Base-by-base conservation (phyloP, 2,888 invertebrate genomes). In the Eueremaeus valkanovi region DNA sequence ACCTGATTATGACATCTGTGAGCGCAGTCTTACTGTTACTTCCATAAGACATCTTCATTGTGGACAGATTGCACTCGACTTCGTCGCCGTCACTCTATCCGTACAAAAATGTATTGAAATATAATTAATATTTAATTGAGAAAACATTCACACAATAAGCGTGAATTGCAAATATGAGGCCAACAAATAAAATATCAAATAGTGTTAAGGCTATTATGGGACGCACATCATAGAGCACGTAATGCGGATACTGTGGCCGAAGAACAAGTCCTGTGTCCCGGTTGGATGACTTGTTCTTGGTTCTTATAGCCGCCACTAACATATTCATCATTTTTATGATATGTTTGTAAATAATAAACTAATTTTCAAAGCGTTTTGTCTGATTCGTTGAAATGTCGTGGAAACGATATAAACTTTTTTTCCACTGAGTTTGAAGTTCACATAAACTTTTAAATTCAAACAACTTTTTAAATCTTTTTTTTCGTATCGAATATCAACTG, bases 21-120 rank as follows among this genome's bases (percentile, higher is more conserved):
- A 70, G 45, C 9, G 16, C 70, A 27, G 70, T 45, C 29, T 70
- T 70, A 45, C 70, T 70, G 27, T 6, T 13, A 21, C 70, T 70
- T n/a, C 70, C 70, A 42, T 70, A 70, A 29, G 70, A 70, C 70
- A 70, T 70, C 45, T 70, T 70, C 70, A 45, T 70, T 3, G 21
- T 70, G 3, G 45, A 70, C n/a, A 45, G 6, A 29, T 70, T 70
- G 16, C 45, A 70, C 40, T 70, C 70, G 5, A 70, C 70, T 70
- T 70, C 70, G 45, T 70, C 70, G 70, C 70, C 70, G 45, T 70
- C 70, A 42, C 70, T 70, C 70, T 70, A 21, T 36, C 29, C 21
- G 36, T 16, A 18, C 24, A 36, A 36, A 36, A n/a, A 36, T 8
- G 9, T 21, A 66, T 13, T 36, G 18, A 31, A 36, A 21, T 36